Base-by-base conservation (phyloP, 2,113 vertebrate species). In the Microtus montanus region DNA sequence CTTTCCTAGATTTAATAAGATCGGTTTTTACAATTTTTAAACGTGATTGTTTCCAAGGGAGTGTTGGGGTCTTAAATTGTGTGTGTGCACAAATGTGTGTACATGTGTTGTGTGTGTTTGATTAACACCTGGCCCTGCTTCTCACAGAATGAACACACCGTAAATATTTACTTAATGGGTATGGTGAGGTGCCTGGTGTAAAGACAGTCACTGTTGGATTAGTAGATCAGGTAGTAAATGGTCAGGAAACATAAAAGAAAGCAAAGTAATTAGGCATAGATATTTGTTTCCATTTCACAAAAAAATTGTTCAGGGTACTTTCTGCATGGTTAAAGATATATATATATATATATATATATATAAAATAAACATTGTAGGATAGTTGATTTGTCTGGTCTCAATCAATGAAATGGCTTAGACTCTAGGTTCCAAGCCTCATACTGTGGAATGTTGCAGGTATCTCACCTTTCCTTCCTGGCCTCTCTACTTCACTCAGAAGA, bases 401-500 rank as follows among this genome's bases (percentile, higher is more conserved):
- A 63, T 47, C 77, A 66, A 17, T n/a, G 49, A 68, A 30, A n/a
- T 41, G n/a, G 4, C 20, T 74, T 2, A 35, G 49, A 49, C 28
- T 84, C 74, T 66, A 77, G 95, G 17, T 30, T 79, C 12, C 49
- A 30, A 63, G 80, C 44, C 68, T 89, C 79, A 82, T 54, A 35
- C 17, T 12, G 2, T 58, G 33, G 82, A 7, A 10, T 22, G 28
- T 92, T 82, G 38, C n/a, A 73, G 78, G 91, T 2, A 82, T 30
- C 22, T 87, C 70, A 19, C 20, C 26, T 52, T 6, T 7, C 1
- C 74, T 84, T 73, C 10, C 66, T 90, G 64, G 38, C 52, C 82
- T 92, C 77, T 92, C 84, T n/a, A 68, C 87, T 85, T 95, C 52
- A 38, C 35, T 85, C n/a, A 7, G 66, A 93, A 78, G 70, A 93